Conservation (phyloP, 2,113 vertebrate species). For the Chascanopsetta lugubris region DNA sequence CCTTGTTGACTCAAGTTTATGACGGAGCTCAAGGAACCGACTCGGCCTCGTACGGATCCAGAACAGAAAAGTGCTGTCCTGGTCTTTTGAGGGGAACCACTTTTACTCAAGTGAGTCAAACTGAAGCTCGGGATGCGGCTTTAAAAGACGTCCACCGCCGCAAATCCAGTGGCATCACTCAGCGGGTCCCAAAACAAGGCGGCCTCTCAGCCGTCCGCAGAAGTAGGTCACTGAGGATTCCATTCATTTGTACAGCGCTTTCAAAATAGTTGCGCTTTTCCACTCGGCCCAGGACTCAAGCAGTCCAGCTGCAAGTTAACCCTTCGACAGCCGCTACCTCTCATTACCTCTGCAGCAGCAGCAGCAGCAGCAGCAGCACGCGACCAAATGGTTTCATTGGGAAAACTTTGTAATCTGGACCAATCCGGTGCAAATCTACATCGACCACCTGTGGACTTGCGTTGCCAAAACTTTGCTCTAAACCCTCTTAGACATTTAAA, state of each 20-base stretch:
- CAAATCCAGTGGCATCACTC: slow-evolving; percentile 62
- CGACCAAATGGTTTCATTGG: too few relatives aligned
- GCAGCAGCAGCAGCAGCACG: too few relatives aligned
- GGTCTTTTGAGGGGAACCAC: too few relatives aligned
- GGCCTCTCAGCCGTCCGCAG: slow-evolving; percentile 63
- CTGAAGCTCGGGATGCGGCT: neutral
- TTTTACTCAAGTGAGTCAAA: neutral
- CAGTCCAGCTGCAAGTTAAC: slow-evolving; percentile 76
- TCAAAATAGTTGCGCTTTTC: slow-evolving; percentile 79
- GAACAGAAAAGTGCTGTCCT: neutral
- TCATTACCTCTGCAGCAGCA: neutral
- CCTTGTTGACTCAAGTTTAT: slow-evolving; percentile 1
- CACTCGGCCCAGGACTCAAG: slow-evolving; percentile 63
- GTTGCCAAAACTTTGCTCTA: too few relatives aligned
- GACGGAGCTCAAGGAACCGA: neutral
- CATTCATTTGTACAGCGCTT: slow-evolving; percentile 78
- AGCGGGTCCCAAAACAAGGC: slow-evolving; percentile 69
- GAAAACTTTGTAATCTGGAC: too few relatives aligned
- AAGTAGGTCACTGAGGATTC: slow-evolving; percentile 81
- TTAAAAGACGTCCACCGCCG: too few relatives aligned
- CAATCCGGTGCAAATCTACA: too few relatives aligned
- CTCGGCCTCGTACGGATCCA: neutral
- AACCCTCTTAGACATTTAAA: too few relatives aligned
- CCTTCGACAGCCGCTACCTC: slow-evolving; percentile 9
- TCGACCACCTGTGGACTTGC: too few relatives aligned